Evolutionary conservation across 2,113 vertebrate species (phyloP).

Genomic region (Scomber scombrus): DNA sequence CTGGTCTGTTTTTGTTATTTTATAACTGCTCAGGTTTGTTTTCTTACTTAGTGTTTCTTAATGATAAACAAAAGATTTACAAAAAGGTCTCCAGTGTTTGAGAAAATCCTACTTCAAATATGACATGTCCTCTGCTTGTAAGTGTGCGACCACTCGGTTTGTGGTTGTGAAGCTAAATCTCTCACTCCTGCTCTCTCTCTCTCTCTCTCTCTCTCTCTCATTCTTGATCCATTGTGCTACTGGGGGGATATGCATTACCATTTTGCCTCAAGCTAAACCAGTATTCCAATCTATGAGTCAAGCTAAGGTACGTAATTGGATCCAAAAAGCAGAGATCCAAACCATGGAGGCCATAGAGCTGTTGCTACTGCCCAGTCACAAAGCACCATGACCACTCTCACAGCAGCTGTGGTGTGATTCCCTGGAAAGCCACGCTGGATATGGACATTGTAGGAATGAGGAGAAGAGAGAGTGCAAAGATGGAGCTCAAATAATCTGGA

Average conservation of each 20-base stretch:
- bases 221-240: slow-evolving; percentile 37
- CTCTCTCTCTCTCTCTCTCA: background rate
- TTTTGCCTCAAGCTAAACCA: slow-evolving; percentile 37
- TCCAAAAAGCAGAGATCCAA: slow-evolving; percentile 29
- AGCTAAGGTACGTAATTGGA: background rate
- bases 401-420: slow-evolving; percentile 15
- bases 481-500: background rate
- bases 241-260: slow-evolving; percentile 39
- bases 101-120: slow-evolving; percentile 44
- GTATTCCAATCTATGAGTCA: slow-evolving; percentile 28
- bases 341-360: slow-evolving; percentile 37
- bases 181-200: slow-evolving; percentile 14
- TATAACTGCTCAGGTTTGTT: background rate
- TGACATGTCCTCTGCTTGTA: slow-evolving; percentile 50
- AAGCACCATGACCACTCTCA: slow-evolving; percentile 26
- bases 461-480: background rate
- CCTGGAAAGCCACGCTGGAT: slow-evolving; percentile 1
- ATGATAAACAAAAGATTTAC: slow-evolving; percentile 20
- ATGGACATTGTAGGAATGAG: slow-evolving; percentile 20
- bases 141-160: slow-evolving; percentile 47
- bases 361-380: slow-evolving; percentile 13
- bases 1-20: slow-evolving; percentile 19
- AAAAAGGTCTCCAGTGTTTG: slow-evolving; percentile 25
- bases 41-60: slow-evolving; percentile 15
- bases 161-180: slow-evolving; percentile 16